Base-by-base conservation (phyloP, 2,888 invertebrate genomes). In the Drosophila phalerata region DNA sequence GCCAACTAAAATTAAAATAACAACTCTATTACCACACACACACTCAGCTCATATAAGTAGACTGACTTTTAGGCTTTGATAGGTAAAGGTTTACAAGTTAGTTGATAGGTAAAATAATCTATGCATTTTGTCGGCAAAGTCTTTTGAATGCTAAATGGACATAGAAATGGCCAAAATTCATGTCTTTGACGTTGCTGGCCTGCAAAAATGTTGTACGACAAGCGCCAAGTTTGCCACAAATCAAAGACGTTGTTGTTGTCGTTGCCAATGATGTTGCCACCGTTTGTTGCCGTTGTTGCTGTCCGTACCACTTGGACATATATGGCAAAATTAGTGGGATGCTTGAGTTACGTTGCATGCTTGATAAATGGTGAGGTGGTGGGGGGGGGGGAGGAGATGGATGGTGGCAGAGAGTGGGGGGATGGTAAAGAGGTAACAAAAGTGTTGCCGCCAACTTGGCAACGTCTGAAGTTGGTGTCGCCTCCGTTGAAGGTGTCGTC, bases 271-370 rank as follows among this genome's bases (percentile, higher is more conserved):
- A 22, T 37, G 52, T 38, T 52, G 37, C 51, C 51, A 37, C 37
- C 25, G 22, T 49, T 49, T n/a, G 37, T 51, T 58, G 57, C 38
- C 61, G 45, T 43, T 55, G 55, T 22, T 37, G 28, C 45, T 42
- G 51, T 42, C 32, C 60, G 85, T 73, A 82, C 81, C 85, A 85
- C 80, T 80, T 80, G 77, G 75, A 79, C 88, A 68, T 79, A 88
- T 85, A 85, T 72, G 85, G 85, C 63, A 72, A 88, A 81, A 88
- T 85, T 88, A 84, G 87, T 85, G 89, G 87, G 87, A 88, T 88
- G 85, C 77, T 79, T 77, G 79, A 62, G 73, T 73, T 73, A 25
- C 77, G 62, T 58, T 69, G 53, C 55, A 30, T 15, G 13, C 17
- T 3, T 15, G 40, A 19, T 42, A 42, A 42, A 19, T 10, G 11